Base-by-base conservation (phyloP, 2,888 invertebrate species). In the Parthenolecanium corni region DNA sequence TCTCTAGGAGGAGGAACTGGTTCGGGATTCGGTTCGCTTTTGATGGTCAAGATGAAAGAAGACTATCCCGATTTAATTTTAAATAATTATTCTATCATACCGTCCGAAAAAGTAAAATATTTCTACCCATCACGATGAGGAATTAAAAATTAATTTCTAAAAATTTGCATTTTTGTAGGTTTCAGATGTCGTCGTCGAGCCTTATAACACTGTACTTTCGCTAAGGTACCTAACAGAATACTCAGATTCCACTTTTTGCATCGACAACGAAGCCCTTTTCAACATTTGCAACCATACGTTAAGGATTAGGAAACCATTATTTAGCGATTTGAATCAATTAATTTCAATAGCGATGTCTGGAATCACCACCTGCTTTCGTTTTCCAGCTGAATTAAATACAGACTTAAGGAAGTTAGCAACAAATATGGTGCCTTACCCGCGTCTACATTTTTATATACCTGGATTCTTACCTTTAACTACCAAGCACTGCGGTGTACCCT, bases 121-220 rank as follows among this genome's bases (percentile, higher is more conserved):
- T 23, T 23, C 9, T 11, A 4, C n/a, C n/a, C n/a, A 20, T 23
- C 3, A 18, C 51, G 11, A 20, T 2, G 4, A 6, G 5, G 3
- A 49, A 14, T 49, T 49, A 23, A 49, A 49, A 49, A 4, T 44
- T 38, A 12, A 40, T 14, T 40, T 40, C 2, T 6, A 20, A 44
- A 44, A 16, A 18, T 16, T 2, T 3, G 5, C 14, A 16, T 44
- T 52, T 6, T 52, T 68, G 78, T 93, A 81, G 80, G 86, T 86
- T 69, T 91, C 90, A 67, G 91, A 92, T 75, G 91, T 91, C 68
- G 91, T 91, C 69, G 91, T 92, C 63, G 90, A 92, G 75, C 90
- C 90, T 53, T 91, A 90, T 80, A 91, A 92, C 72, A 90, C 90
- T 67, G 90, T 90, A 23, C 78, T 91, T 57, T 90, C 90, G 67